Base-by-base conservation (phyloP, 2,888 invertebrate species). In the Oxystoma pomonae region DNA sequence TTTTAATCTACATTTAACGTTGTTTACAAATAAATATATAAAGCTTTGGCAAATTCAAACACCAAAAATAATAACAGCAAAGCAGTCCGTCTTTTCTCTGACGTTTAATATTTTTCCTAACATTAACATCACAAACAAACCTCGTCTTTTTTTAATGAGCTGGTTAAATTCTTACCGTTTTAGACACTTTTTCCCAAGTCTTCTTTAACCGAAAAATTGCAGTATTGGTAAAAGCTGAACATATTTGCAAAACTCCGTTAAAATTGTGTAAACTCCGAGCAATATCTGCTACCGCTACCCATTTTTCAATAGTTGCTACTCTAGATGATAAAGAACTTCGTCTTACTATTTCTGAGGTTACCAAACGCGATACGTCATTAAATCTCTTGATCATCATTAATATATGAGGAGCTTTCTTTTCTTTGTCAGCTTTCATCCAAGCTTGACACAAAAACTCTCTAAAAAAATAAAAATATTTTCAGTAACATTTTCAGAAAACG, bases 201-300 rank as follows among this genome's bases (percentile, higher is more conserved):
- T 93, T 94, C 81, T 94, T 94, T 56, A 96, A 84, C 50, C 96
- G 83, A 79, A 89, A 96, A 0, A 96, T 89, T 1, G 94, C 90
- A 55, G 91, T 92, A 80, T 94, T 95, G 19, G 93, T 92, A 70
- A 95, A 90, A 0, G 95, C 95, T 0, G 95, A 93, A 76, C 94
- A 94, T 49, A 96, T 91, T 81, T 95, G 94, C 61, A 96, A 82
- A 20, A 95, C 94, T 0, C 96, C 96, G 76, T 96, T 96, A 80
- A 93, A 96, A 80, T 96, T 96, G 79, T 94, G 94, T 69, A 96
- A 82, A 70, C 94, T 94, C 35, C 94, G 85, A 50, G 92, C 92
- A 69, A 95, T 96, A 77, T 95, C 94, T 0, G 94, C 95, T 1
- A 96, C 94, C 0, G 94, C 94, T 0, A 92, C 89, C 95, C 95